Conservation (phyloP, 2,888 invertebrate genomes). For the Stenolophus ochropezus region DNA sequence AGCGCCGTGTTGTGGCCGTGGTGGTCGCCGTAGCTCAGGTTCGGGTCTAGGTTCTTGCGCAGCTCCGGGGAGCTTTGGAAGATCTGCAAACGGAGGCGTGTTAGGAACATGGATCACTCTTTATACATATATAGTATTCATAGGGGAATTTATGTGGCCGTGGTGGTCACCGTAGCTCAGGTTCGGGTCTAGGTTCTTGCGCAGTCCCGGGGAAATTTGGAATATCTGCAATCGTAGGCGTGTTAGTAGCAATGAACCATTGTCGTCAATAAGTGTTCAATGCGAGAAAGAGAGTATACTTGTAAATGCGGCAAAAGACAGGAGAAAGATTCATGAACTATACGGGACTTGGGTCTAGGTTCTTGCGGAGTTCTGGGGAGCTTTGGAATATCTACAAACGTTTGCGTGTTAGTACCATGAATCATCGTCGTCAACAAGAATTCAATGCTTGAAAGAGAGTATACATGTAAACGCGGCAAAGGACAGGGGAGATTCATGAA, state of each 20-base stretch:
- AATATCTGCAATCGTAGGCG: neutral
- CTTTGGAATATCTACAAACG: slow-evolving; percentile 71
- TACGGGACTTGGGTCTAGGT: slow-evolving; percentile 80
- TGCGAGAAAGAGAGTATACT: slow-evolving; percentile 79
- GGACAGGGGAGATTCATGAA: no score
- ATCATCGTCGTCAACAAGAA: no score
- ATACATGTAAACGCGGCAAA: slow-evolving; percentile 80
- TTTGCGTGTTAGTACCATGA: no score
- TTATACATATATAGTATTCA: no score
- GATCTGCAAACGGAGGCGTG: no score
- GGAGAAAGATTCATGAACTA: no score
- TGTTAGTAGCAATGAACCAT: no score
- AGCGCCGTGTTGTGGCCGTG: slow-evolving; percentile 81
- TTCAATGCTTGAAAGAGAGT: no score
- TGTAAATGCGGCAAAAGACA: slow-evolving; percentile 81
- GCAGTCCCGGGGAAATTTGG: slow-evolving; percentile 78
- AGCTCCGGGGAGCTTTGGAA: slow-evolving; percentile 80
- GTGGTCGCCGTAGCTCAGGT: slow-evolving; percentile 80
- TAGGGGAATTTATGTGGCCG: no score
- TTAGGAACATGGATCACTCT: no score
- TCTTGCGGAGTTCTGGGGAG: slow-evolving; percentile 78
- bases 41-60: slow-evolving; percentile 79
- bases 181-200: slow-evolving; percentile 80
- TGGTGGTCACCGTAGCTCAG: slow-evolving; percentile 80
- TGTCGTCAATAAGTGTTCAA: no score